phyloP scores from a whole-genome alignment of 1,140 invertebrate genomes.

The Drosophila erecta region DNA sequence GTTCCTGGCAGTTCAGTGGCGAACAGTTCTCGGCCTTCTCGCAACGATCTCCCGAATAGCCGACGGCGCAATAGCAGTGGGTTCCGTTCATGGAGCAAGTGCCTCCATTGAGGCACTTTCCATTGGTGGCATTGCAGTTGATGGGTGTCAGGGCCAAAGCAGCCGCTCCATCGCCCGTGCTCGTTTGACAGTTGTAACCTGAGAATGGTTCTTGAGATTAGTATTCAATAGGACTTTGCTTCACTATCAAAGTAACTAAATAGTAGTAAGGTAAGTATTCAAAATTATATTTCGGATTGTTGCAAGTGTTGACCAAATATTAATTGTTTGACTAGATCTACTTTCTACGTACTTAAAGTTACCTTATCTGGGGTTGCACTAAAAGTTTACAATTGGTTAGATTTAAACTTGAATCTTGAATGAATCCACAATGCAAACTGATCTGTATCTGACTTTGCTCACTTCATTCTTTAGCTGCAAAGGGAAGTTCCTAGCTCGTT shows the following conservation, averaged over 20 bases:
- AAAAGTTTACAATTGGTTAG: slow-evolving; percentile 34
- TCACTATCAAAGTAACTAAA: neutral
- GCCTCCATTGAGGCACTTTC: slow-evolving; percentile 91
- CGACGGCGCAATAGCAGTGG: slow-evolving; percentile 89
- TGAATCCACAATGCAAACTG: slow-evolving; percentile 9
- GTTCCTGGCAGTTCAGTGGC: slow-evolving; percentile 85
- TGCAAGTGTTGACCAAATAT: slow-evolving; percentile 26
- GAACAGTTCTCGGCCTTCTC: slow-evolving; percentile 90
- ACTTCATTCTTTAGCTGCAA: too few species aligned
- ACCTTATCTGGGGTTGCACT: slow-evolving; percentile 53
- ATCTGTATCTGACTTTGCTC: too few species aligned
- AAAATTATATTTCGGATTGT: neutral
- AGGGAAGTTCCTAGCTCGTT: too few species aligned
- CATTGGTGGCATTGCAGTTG: slow-evolving; percentile 73
- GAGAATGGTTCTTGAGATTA: neutral
- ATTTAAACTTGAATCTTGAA: neutral
- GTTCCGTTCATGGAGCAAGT: slow-evolving; percentile 90
- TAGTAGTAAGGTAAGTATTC: neutral
- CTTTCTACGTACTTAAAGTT: slow-evolving; percentile 61
- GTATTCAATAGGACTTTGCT: neutral
- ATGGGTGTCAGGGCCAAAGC: slow-evolving; percentile 66
- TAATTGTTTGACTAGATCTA: slow-evolving; percentile 12
- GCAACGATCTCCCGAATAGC: slow-evolving; percentile 92
- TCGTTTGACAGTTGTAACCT: slow-evolving; percentile 82
- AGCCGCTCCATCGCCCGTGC: slow-evolving; percentile 52